These are phyloP conservation scores for Pluvialis apricaria DNA, from an alignment of 2,113 vertebrate species.

Conservation along the genomic window DNA sequence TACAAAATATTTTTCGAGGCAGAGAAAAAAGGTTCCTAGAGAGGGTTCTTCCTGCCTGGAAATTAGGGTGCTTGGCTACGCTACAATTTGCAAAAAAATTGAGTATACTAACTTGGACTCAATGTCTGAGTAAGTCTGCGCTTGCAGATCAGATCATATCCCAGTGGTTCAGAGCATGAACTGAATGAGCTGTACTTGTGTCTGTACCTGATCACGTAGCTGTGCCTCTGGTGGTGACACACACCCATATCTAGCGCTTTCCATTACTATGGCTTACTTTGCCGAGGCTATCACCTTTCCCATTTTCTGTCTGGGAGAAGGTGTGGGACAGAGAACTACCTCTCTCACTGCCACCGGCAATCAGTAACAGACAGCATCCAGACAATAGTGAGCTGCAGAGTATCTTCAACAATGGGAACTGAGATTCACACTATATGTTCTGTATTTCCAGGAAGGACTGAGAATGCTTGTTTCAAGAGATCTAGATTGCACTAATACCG, in stretches of 20 bases:
- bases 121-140: neutral
- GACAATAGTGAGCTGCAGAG: neutral
- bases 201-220: neutral
- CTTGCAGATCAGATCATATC: neutral
- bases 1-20: neutral
- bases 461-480: slow-evolving; percentile 94
- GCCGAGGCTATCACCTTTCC: neutral
- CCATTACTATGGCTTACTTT: neutral
- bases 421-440: neutral
- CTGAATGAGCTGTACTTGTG: neutral
- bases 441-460: slow-evolving; percentile 86
- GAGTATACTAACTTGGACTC: neutral
- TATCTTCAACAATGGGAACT: neutral
- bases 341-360: neutral
- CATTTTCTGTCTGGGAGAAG: neutral
- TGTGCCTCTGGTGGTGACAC: neutral
- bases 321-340: neutral
- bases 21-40: neutral
- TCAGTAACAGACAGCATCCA: neutral
- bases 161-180: neutral
- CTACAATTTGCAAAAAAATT: neutral
- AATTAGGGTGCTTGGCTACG: neutral
- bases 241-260: neutral
- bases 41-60: neutral
- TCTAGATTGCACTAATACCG: slow-evolving; percentile 88